Evolutionary conservation across 1,140 invertebrate genomes (phyloP), one percentile per base, ranked within the genome.

Genomic region (Amphibalanus amphitrite): DNA sequence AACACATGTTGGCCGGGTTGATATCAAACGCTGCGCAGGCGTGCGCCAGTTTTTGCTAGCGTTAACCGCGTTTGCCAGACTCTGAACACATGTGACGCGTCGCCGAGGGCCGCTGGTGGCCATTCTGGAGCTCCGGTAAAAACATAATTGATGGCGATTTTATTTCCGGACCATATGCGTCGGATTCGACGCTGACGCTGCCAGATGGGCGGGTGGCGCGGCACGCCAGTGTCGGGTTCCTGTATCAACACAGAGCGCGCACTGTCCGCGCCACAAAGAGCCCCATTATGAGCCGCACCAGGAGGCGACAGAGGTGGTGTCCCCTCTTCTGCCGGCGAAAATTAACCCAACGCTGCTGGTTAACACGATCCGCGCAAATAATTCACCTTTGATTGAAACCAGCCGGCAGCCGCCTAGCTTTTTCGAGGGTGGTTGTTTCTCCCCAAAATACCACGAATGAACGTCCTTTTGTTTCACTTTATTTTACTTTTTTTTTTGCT

Each of bases 141-240:
- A 59, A 59, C 47, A 59, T 23, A 59, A 59, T 59, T 59, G 47
- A 59, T 59, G 47, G 47, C 47, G 47, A 59, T 59, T 59, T 59
- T 59, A 59, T 59, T 59, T 59, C 47, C 47, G 47, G 47, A 59
- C 47, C 47, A 59, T 59, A 59, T 59, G 47, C 20, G 47, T 23
- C 13, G 20, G 47, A 59, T 20, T 59, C 20, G 20, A 20, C 10
- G 13, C 47, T 20, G 47, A 3, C 17, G 13, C 10, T 20, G 1
- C 10, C 20, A 23, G 10, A 23, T 59, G 47, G 13, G 47, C 47
- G 47, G 47, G 20, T 23, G 47, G 47, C 10, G 23, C 13, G 20
- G 6, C 13, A 20, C 1, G 47, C n/a, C n/a, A n/a, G 47, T 59
- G 47, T 59, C 20, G 47, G 10, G 47, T 59, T 59, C 20, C 47